phyloP scores from a whole-genome alignment of 2,888 invertebrate species.

The Anorthoa munda region DNA sequence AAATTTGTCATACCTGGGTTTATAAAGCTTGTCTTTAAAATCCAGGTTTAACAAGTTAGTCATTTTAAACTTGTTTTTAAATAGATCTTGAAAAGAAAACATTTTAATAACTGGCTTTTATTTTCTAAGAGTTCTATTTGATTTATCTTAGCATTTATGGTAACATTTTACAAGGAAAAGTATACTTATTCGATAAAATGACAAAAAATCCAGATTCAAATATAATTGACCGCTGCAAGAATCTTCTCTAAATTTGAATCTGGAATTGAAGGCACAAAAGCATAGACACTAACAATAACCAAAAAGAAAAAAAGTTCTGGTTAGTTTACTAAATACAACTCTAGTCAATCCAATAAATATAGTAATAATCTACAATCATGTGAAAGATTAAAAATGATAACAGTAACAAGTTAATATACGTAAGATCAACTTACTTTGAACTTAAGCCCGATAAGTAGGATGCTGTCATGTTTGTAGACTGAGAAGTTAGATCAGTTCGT shows the following conservation, averaged over 20 bases:
- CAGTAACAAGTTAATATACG: constrained; percentile 24
- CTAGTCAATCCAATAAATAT: background rate
- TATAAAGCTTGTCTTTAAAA: too few relatives aligned
- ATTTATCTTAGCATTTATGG: background rate
- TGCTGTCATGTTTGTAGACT: constrained; percentile 36
- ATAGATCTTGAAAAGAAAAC: too few relatives aligned
- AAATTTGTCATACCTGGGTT: background rate
- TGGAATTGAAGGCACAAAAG: too few relatives aligned
- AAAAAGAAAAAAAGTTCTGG: too few relatives aligned
- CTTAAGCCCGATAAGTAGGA: constrained; percentile 29
- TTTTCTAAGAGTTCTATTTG: background rate
- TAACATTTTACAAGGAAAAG: too few relatives aligned
- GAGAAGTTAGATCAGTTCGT: constrained; percentile 36
- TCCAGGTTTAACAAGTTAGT: too few relatives aligned
- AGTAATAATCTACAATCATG: constrained; percentile 19
- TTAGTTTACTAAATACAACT: too few relatives aligned
- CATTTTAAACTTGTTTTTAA: background rate
- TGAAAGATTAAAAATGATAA: constrained; percentile 31
- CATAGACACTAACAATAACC: too few relatives aligned
- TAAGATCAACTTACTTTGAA: constrained; percentile 32
- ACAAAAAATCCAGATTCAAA: too few relatives aligned
- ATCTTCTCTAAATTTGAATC: too few relatives aligned
- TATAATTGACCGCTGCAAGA: too few relatives aligned
- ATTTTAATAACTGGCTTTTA: background rate
- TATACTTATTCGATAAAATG: too few relatives aligned